phyloP scores from a whole-genome alignment of 2,797 vertebrate genomes.

The Falco concolor region DNA sequence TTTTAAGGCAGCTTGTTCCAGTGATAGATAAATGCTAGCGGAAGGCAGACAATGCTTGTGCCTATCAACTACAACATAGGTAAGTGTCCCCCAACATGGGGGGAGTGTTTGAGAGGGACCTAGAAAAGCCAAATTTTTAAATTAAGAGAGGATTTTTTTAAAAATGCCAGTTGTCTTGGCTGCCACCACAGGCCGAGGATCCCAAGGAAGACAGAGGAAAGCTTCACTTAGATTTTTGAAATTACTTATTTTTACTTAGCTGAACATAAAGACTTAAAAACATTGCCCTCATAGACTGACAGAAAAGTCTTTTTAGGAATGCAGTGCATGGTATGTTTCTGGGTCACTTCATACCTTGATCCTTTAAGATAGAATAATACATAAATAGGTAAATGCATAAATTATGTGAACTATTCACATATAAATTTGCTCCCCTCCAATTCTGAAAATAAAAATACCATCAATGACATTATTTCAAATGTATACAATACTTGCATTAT shows the following conservation, averaged over 20 bases:
- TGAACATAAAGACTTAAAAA: not conserved
- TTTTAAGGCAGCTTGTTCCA: not conserved
- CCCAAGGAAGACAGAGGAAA: not conserved
- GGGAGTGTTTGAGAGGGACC: constrained; percentile 21
- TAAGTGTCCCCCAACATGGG: not conserved
- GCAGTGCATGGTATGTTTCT: not conserved
- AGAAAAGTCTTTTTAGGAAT: not conserved
- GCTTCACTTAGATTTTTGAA: not conserved
- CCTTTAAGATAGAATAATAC: not conserved
- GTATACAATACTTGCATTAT: not conserved
- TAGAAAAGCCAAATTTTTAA: constrained; percentile 50
- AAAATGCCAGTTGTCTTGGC: not conserved
- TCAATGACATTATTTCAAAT: not conserved
- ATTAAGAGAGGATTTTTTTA: not conserved
- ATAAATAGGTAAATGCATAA: not conserved
- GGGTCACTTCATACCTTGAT: not conserved
- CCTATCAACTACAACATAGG: constrained; percentile 16
- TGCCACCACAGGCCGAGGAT: not conserved
- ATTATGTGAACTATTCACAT: not conserved
- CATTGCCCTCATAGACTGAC: not conserved
- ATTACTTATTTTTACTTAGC: not conserved
- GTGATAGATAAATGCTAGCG: not conserved
- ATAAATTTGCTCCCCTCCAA: not conserved
- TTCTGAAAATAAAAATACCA: not conserved
- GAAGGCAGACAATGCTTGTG: constrained; percentile 7